Evolutionary conservation across 2,797 vertebrate genomes (phyloP).

Genomic region (Dermochelys coriacea): DNA sequence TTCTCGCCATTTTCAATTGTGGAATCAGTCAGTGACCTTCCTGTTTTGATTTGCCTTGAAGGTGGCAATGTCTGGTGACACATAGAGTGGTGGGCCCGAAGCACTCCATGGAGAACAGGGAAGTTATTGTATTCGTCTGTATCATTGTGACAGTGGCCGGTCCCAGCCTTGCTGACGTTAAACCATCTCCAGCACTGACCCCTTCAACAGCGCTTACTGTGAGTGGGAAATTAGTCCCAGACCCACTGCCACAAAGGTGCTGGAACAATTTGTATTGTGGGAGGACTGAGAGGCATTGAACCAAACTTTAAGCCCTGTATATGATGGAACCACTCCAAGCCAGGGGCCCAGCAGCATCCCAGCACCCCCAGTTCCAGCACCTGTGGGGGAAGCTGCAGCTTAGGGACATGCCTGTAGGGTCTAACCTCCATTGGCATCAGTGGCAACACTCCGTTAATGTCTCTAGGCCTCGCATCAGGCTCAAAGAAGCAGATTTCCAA

Average conservation of each 20-base stretch:
- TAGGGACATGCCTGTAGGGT: background rate
- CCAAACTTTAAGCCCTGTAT: no score
- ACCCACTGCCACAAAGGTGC: background rate
- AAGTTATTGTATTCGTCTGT: background rate
- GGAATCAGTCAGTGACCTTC: background rate
- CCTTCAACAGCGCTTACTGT: background rate
- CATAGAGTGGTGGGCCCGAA: background rate
- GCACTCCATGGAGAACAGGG: no score
- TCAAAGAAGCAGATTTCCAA: background rate
- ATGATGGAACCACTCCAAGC: no score
- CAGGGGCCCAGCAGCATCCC: no score
- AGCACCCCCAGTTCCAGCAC: no score
- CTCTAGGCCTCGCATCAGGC: background rate
- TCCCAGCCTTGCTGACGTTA: background rate
- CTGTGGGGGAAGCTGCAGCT: rapidly evolving
- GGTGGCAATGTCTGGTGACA: background rate
- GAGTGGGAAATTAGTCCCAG: background rate
- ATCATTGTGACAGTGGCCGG: background rate
- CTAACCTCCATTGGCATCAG: background rate
- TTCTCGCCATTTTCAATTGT: background rate
- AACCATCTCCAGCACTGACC: background rate
- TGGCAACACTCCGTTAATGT: rapidly evolving
- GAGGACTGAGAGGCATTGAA: no score
- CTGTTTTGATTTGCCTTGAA: background rate
- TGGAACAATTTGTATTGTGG: no score